Evolutionary conservation across 2,797 vertebrate genomes (phyloP), one percentile per base, ranked within the genome.

Genomic region (Limosa lapponica): DNA sequence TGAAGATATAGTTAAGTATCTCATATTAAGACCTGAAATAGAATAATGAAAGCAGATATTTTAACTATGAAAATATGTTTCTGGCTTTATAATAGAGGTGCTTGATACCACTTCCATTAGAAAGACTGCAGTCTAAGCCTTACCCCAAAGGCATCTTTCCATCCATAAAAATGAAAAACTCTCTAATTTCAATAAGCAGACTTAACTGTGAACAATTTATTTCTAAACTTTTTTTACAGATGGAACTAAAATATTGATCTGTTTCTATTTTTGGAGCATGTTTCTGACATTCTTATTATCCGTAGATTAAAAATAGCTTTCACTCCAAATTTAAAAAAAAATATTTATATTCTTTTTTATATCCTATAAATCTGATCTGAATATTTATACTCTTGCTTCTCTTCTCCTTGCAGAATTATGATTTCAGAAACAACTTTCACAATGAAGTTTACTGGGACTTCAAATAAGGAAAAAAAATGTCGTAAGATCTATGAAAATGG

Each of bases 1-100:
- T 80, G 41, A 93, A 89, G n/a, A 61, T 77, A 54, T 7, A 16
- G 30, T 69, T 88, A 87, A 93, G 16, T 34, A 48, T 44, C 11
- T 36, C 22, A n/a, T 64, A 49, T 61, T 89, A 87, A 93, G n/a
- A 4, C 16, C 44, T 82, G 39, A 77, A 88, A 75, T 7, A 81
- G 6, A 94, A 74, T 83, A 91, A 95, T 65, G 27, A 88, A 93
- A 94, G n/a, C 11, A 93, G 41, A 41, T 2, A 44, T 89, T 83
- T 89, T 54, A 89, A 54, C 61, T 78, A 37, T 58, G 44, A 87
- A 84, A 82, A 67, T 62, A 59, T 30, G 9, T 66, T 87, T 75
- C 19, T 16, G 74, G 8, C 13, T 89, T 89, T 73, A 62, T 75
- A 65, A 85, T 13, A 34, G 17, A 82, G n/a, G 39, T 94, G 3